Evolutionary conservation across 2,113 vertebrate genomes (phyloP), one percentile per base, ranked within the genome.

Genomic region (Turdus rufiventris): DNA sequence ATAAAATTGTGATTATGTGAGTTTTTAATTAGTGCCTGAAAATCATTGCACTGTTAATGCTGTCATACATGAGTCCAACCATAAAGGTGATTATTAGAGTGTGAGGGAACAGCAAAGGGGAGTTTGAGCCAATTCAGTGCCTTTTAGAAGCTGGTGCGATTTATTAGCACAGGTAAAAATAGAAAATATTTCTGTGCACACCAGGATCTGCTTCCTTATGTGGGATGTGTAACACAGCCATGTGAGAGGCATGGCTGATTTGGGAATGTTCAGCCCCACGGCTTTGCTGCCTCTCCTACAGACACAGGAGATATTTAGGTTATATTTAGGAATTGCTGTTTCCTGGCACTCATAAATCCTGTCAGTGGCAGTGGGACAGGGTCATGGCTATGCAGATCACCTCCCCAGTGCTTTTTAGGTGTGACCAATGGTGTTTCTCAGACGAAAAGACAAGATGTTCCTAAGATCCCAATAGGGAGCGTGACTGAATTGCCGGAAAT

Each of bases 191-290:
- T 47, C 42, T 3, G 8, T 65, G n/a, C 4, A 2, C 3, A 12
- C 56, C 7, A 12, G 28, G 26, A 8, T 60, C 14, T 47, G 62
- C 15, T 2, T n/a, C 1, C 24, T 79, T 16, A 3, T 0, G 5
- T 0, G 5, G 0, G 6, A 6, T 56, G 18, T 33, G 8, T 18
- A 34, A 5, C 1, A 14, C 18, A 25, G 82, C 20, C 2, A 0
- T 14, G 17, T 5, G 8, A 38, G 29, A 11, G 11, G 11, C 3
- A 8, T 0, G 1, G 4, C 54, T 24, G 60, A 1, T 28, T 18
- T 6, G 5, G 70, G 60, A 18, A 2, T 24, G 16, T 28, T 58
- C 34, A 26, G 12, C 43, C 48, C 20, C 4, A 4, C 14, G 38
- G 43, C 65, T 77, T 23, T 42, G 65, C 65, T 53, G 73, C 33